Evolutionary conservation across 2,888 invertebrate species (phyloP), one percentile per base, ranked within the genome.

Genomic region (Phrixothrix hirtus): DNA sequence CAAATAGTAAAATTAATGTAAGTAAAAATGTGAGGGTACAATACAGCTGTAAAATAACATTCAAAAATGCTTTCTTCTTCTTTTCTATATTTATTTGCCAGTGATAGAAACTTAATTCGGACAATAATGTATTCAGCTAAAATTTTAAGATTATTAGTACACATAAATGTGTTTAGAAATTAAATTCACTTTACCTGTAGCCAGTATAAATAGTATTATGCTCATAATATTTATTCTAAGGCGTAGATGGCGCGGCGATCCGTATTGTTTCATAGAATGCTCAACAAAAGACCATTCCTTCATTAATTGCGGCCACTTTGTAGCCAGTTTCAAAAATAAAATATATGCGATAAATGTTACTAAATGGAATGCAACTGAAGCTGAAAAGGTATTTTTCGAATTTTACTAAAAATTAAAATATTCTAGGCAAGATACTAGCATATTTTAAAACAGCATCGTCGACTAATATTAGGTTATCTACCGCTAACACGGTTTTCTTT

Each of bases 291-390:
- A 69, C 77, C 77, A 78, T 15, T 69, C 67, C 21, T 66, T 51
- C 45, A 74, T 70, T 6, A 80, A 63, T 13, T 59, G 59, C 1
- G 78, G 78, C 81, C 80, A 81, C 26, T 73, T 65, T 38, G 62
- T 70, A 0, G 79, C 78, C 25, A 80, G 61, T 50, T 74, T 78
- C 59, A 83, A 73, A 25, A 82, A 82, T 1, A 83, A 62, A 2
- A 49, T 5, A 2, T 42, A 37, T 15, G 41, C 13, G 7, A 29
- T 2, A 0, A 49, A 36, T 2, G 49, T 49, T 14, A 15, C 31
- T 1, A 49, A 6, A 12, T 49, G 42, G 21, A 49, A 49, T 21
- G 29, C 25, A 3, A 49, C 3, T 6, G 27, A 3, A 36, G 30
- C 49, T 49, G 26, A 29, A 49, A 48, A 10, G n/a, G n/a, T n/a